phyloP scores from a whole-genome alignment of 2,113 vertebrate species.

The Notechis scutatus region DNA sequence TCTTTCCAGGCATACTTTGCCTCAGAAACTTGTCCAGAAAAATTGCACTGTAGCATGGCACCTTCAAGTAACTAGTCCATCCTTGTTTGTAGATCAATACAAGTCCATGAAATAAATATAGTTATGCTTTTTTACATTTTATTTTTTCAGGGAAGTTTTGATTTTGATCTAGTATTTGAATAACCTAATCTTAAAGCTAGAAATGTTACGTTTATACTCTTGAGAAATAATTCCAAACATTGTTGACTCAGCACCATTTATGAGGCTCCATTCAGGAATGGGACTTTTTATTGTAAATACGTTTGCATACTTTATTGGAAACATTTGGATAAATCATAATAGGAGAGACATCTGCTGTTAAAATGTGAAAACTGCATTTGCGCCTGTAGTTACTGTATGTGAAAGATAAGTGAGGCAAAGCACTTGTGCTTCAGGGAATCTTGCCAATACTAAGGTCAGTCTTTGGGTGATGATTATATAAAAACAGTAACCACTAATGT shows the following conservation, averaged over 20 bases:
- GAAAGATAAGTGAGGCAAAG: conserved; percentile 47
- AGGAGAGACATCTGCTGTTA: conserved; percentile 84
- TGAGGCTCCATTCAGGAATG: conserved; percentile 35
- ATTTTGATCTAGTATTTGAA: conserved; percentile 31
- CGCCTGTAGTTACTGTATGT: conserved; percentile 49
- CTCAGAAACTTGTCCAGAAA: not conserved
- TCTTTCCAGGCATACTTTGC: not conserved
- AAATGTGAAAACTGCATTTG: conserved; percentile 81
- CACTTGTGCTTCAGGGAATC: conserved; percentile 40
- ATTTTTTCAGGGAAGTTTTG: conserved; percentile 36
- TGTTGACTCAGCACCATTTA: conserved; percentile 34
- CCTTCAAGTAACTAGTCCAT: not conserved
- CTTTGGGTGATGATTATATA: not conserved
- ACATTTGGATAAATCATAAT: conserved; percentile 84
- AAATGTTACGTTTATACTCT: not conserved
- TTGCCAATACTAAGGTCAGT: not conserved
- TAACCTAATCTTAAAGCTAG: not conserved
- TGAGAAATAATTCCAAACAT: conserved; percentile 2
- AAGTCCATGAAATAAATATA: conserved; percentile 51
- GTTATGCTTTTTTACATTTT: conserved; percentile 44
- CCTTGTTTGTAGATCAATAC: conserved; percentile 48
- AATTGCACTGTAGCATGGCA: not conserved
- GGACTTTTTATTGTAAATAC: conserved; percentile 69
- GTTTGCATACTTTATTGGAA: conserved; percentile 78
- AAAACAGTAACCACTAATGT: not conserved